Evolutionary conservation across 2,113 vertebrate genomes (phyloP), one percentile per base, ranked within the genome.

Genomic region (Lagopus leucura): DNA sequence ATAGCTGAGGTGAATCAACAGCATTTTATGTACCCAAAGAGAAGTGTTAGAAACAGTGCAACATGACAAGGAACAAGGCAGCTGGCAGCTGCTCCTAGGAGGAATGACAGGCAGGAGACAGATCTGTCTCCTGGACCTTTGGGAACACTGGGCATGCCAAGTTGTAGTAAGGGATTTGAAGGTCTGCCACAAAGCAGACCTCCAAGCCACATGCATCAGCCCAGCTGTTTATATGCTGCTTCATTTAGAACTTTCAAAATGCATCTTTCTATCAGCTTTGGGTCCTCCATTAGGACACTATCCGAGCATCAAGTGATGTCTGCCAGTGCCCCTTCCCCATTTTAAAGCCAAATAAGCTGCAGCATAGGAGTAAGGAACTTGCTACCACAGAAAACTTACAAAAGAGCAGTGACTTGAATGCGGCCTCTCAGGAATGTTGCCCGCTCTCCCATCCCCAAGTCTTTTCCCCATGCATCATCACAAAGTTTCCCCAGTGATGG

Each of bases 121-220:
- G 32, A 65, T 45, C 24, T 60, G 47, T 63, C 20, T 24, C 22
- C 24, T 18, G 58, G 63, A 54, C 27, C 58, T 65, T 45, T 0
- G 2, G 82, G 80, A 79, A 28, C 42, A 64, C 6, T 19, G 18
- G 58, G 10, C 69, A 58, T 2, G 17, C 67, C 67, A 3, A 2
- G 25, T 45, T 4, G 2, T 4, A 47, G 52, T 0, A 3, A 55
- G 63, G 42, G 65, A 64, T 13, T 10, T 30, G n/a, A 63, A 66
- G 81, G 52, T 8, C 14, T 81, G 66, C 32, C 71, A 72, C 85
- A 78, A 10, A 83, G 65, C 65, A 47, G 27, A 50, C 32, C 70
- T 48, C 16, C 47, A 11, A 30, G 45, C 22, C 45, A 16, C 64
- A 14, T 2, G 1, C 66, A 32, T 8, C 76, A 76, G 36, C 36